Evolutionary conservation across 2,113 vertebrate species (phyloP).

Genomic region (Scomber colias): DNA sequence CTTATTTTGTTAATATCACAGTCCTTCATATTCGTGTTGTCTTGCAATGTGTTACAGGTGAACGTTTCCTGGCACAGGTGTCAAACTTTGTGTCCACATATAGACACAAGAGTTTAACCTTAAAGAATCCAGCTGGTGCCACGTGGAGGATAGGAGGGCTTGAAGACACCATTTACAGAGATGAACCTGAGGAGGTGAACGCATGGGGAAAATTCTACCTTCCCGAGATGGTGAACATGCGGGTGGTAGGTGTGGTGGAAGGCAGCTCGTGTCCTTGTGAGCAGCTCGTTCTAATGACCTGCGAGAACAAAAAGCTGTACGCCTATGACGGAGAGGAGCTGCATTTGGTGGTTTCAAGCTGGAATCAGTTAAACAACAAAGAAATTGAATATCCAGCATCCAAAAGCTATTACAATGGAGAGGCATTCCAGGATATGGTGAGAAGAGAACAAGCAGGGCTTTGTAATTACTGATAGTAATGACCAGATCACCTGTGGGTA

Average conservation of each 20-base stretch:
- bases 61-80: fast-evolving
- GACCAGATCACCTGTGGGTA: background rate
- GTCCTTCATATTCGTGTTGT: background rate
- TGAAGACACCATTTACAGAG: conserved; percentile 37
- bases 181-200: background rate
- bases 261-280: background rate
- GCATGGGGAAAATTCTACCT: conserved; percentile 66
- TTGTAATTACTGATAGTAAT: background rate
- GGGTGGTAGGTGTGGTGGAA: conserved; percentile 52
- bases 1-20: background rate
- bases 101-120: fast-evolving
- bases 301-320: conserved; percentile 42
- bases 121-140: conserved; percentile 10
- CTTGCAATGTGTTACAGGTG: conserved; percentile 39
- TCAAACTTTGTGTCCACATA: fast-evolving
- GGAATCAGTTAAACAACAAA: fast-evolving
- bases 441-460: background rate
- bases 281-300: conserved; percentile 65
- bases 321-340: conserved; percentile 59
- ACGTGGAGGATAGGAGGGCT: background rate
- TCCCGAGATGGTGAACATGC: conserved; percentile 8
- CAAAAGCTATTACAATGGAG: conserved; percentile 37
- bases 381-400: conserved; percentile 48
- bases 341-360: conserved; percentile 41
- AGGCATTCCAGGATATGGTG: conserved; percentile 62